Percentiles rank a stretch among this genome's conserved stretches.
Conservation (phyloP, 2,797 vertebrate genomes). For the Rhodeus uyekii region DNA sequence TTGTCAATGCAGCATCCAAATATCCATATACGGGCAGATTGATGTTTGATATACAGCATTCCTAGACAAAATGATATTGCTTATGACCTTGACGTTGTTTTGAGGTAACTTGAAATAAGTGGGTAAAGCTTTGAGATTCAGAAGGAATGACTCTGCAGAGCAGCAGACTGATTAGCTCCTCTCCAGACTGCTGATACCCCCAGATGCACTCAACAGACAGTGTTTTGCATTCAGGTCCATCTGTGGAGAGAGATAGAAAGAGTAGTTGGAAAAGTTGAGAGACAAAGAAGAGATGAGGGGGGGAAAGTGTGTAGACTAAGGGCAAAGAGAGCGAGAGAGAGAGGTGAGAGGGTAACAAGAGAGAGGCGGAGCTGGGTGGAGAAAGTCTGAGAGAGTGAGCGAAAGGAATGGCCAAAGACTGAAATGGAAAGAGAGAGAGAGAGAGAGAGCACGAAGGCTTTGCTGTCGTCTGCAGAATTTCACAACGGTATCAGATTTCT, state of each 20-base stretch:
- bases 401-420: constrained; percentile 20
- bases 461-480: constrained; percentile 50
- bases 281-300: constrained; percentile 44
- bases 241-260: constrained; percentile 65
- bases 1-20: background rate
- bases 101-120: constrained; percentile 39
- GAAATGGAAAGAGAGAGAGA: constrained; percentile 26
- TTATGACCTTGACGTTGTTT: constrained; percentile 32
- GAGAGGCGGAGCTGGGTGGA: background rate
- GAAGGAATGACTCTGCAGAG: constrained; percentile 46
- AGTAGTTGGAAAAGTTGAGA: constrained; percentile 42
- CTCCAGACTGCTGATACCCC: constrained; percentile 77
- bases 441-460: background rate
- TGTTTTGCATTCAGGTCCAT: constrained; percentile 83
- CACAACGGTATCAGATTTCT: constrained; percentile 76
- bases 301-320: constrained; percentile 39
- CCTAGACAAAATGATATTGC: constrained; percentile 17
- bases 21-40: background rate
- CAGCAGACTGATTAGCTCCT: constrained; percentile 47
- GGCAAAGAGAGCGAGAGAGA: constrained; percentile 37
- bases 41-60: background rate
- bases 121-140: constrained; percentile 45
- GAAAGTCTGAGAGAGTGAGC: background rate
- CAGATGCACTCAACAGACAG: constrained; percentile 76
- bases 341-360: constrained; percentile 23